Percentiles rank a stretch among this genome's conserved stretches.
Evolutionary conservation across 2,113 vertebrate genomes (phyloP).

Genomic region (Dendropsophus ebraccatus): DNA sequence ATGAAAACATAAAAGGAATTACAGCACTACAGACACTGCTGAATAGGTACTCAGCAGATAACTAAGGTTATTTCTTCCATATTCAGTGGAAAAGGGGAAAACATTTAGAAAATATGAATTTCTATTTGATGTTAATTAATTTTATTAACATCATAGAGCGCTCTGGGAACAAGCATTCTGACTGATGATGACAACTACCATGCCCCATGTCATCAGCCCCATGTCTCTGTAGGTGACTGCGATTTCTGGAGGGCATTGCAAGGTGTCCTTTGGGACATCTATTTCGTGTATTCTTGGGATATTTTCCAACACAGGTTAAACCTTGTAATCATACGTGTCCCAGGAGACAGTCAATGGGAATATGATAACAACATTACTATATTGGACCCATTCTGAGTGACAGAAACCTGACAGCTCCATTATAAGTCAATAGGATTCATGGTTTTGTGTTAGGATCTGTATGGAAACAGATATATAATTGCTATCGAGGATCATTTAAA

Average conservation of each 20-base stretch:
- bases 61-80: not conserved
- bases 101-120: not conserved
- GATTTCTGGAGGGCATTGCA: not conserved
- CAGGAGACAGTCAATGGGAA: not conserved
- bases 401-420: not conserved
- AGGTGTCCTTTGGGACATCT: not conserved
- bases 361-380: conserved; percentile 6
- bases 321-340: conserved; percentile 14
- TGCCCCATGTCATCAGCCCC: not conserved
- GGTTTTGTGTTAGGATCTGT: not conserved
- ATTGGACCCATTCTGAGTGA: conserved; percentile 1
- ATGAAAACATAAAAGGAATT: not conserved
- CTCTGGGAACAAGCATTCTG: not conserved
- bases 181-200: not conserved
- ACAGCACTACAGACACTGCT: not conserved
- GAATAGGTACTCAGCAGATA: not conserved
- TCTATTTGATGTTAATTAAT: not conserved
- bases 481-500: not conserved
- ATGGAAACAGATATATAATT: not conserved
- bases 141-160: not conserved
- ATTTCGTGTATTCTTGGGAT: not conserved
- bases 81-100: not conserved
- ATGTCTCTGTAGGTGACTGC: not conserved
- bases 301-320: not conserved
- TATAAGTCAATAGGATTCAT: not conserved